Evolutionary conservation across 2,113 vertebrate genomes (phyloP), one percentile per base, ranked within the genome.

Genomic region (Melanerpes aurifrons): DNA sequence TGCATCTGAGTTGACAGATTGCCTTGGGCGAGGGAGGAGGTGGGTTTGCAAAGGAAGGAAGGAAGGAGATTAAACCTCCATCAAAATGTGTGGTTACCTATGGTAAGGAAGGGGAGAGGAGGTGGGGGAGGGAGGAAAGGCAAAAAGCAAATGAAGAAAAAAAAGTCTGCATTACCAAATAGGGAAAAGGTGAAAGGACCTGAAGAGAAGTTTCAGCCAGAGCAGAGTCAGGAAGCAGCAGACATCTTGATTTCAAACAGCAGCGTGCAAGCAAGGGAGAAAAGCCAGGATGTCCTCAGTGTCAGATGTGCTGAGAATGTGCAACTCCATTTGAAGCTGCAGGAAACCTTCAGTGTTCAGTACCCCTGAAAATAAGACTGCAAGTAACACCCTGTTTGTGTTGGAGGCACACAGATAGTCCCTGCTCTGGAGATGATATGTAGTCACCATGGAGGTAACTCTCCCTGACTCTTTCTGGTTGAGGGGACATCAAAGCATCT

Each of bases 61-160:
- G 92, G 94, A 96, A 97, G 88, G 78, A 95, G 96, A 97, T 96
- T 94, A 96, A 94, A 93, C 80, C 85, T 61, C 90, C 89, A 84
- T 90, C 91, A 86, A 86, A 93, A 92, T 77, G 92, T 90, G 93
- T 25, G 94, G 92, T 91, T 93, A 90, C 87, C 92, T 92, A 31
- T 0, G 17, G 7, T 58, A 54, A 72, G 87, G 58, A 57, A 86
- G 82, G 86, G 79, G 92, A 82, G 84, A 92, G 89, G 87, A 54
- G 2, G 21, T 15, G 89, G 87, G 87, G 92, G 78, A 83, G 74
- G 73, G 57, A 9, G 43, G 47, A 69, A 93, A 94, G 76, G 69
- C 62, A 72, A 78, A 86, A 75, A 86, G 37, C 45, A 8, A 1
- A 26, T 6, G 81, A 82, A 76, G 88, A 89, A 91, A 16, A 45